Conservation (phyloP, 2,113 vertebrate genomes). For the Macrotis lagotis region DNA sequence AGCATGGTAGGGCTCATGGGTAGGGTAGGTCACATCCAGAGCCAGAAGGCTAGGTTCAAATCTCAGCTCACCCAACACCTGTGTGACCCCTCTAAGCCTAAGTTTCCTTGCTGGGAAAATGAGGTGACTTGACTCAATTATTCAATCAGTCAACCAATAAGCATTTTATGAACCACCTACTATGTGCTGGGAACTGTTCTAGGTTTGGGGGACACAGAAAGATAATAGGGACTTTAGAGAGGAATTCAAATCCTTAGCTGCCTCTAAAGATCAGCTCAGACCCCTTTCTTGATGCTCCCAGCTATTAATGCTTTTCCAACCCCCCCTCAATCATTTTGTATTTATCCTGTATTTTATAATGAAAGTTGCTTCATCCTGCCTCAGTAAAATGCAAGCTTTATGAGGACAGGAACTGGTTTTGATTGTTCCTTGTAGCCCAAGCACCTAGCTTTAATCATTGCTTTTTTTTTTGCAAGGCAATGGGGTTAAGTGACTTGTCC, state of each 20-base stretch:
- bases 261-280: background rate
- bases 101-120: background rate
- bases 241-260: background rate
- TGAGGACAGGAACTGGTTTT: background rate
- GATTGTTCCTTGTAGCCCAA: background rate
- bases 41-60: background rate
- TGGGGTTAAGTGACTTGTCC: too few relatives aligned
- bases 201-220: background rate
- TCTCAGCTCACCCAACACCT: background rate
- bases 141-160: background rate
- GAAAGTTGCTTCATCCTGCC: too few relatives aligned
- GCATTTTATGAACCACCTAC: background rate
- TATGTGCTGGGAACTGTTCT: background rate
- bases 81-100: background rate
- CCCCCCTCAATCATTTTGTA: too few relatives aligned
- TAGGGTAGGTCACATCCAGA: too few relatives aligned
- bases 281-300: background rate
- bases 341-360: too few relatives aligned
- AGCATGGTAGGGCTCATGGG: too few relatives aligned
- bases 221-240: background rate
- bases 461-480: too few relatives aligned
- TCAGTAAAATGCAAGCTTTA: too few relatives aligned
- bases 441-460: too few relatives aligned
- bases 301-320: background rate
- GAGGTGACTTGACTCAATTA: background rate